Conservation (phyloP, 2,888 invertebrate species). For the Conchocele bisecta region DNA sequence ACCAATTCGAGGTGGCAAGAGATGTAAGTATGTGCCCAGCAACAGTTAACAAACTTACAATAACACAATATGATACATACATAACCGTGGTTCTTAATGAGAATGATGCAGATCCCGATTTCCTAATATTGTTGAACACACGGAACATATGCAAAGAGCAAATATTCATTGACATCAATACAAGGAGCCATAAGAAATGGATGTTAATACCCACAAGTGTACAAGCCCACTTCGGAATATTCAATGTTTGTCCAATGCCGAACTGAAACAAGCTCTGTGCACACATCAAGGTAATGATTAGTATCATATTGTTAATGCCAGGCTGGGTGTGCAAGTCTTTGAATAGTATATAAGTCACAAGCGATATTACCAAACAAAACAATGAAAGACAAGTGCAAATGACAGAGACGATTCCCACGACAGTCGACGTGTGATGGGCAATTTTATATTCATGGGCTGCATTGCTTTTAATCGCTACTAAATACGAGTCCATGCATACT, state of each 20-base stretch:
- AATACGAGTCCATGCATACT: no score
- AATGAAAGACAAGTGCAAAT: constrained; percentile 29
- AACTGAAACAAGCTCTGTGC: constrained; percentile 48
- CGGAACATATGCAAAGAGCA: constrained; percentile 47
- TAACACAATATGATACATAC: constrained; percentile 31
- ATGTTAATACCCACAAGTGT: constrained; percentile 26
- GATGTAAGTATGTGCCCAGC: constrained; percentile 19
- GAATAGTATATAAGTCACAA: constrained; percentile 35
- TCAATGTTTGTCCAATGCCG: constrained; percentile 7
- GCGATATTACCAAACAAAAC: constrained; percentile 22
- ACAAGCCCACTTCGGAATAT: constrained; percentile 20
- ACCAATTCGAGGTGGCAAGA: background rate
- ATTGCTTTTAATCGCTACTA: no score
- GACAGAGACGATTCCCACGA: constrained; percentile 36
- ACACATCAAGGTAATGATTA: constrained; percentile 20
- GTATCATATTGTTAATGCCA: constrained; percentile 47
- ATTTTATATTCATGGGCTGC: no score
- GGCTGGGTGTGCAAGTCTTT: constrained; percentile 43
- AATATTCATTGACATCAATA: constrained; percentile 47
- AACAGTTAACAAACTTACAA: constrained; percentile 15
- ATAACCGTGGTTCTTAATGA: background rate
- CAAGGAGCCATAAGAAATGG: constrained; percentile 48
- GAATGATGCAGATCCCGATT: background rate
- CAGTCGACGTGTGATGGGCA: no score
- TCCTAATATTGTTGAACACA: constrained; percentile 12